Base-by-base conservation (phyloP, 2,888 invertebrate genomes). In the Cryptosula pallasiana region DNA sequence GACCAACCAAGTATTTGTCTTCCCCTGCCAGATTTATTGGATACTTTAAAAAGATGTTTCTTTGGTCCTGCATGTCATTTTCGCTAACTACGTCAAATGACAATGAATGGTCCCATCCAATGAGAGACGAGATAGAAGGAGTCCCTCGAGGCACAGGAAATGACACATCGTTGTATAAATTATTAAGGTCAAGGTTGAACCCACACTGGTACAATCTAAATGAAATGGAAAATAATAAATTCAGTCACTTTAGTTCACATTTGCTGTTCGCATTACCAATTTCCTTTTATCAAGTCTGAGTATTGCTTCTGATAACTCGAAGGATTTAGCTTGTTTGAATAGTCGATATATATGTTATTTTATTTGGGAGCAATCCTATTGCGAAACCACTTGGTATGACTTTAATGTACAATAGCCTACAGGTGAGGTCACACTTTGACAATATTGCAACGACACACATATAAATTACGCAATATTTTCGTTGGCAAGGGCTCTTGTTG, bases 61-160 rank as follows among this genome's bases (percentile, higher is more conserved):
- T 35, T 16, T 25, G 23, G 25, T 5, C 13, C 3, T 55, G 55
- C 32, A 71, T 2, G 25, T 72, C 72, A 57, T 35, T 58, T n/a
- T 69, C 69, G 3, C n/a, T 35, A 82, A 82, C 36, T 23, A 81
- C 81, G 73, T 89, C 87, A 95, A 95, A 99, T 82, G 91, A 90
- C 73, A 88, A 88, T 9, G 90, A 88, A 86, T 96, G 95, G 77
- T 95, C 92, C 95, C 95, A 96, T 75, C 89, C 89, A n/a, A 96
- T 89, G 1, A 91, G 86, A 1, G 93, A 91, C 0, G 92, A 89
- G 63, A 95, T 87, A 89, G 92, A 92, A 0, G 92, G 91, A 0
- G 96, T 96, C 0, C 92, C 91, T 35, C 91, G 88, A 0, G 93
- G 91, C 0, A 96, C 95, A 0, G 96, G 96, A 84, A 89, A 93